Evolutionary conservation across 2,113 vertebrate species (phyloP).

Genomic region (Eulemur macaco): DNA sequence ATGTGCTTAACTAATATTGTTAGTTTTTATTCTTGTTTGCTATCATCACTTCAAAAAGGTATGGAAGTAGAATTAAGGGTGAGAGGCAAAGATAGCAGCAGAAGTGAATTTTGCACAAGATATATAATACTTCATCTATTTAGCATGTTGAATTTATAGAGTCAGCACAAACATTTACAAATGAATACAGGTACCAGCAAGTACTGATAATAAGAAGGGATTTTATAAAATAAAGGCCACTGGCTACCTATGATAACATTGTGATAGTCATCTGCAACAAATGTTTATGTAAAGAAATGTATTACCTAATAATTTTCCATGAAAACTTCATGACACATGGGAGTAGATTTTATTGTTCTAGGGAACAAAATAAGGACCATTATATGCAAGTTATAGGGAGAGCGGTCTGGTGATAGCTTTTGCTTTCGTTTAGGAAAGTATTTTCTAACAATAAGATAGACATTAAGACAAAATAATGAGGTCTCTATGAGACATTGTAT

Average conservation of each 20-base stretch:
- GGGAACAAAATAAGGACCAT: neutral
- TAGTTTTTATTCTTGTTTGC: neutral
- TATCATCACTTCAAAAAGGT: neutral
- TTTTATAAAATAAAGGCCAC: neutral
- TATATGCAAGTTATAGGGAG: neutral
- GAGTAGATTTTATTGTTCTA: conserved; percentile 16
- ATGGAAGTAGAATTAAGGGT: neutral
- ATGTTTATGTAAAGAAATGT: conserved; percentile 13
- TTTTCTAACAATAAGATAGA: neutral
- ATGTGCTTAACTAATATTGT: neutral
- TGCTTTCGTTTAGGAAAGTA: conserved; percentile 42
- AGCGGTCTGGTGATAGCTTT: neutral
- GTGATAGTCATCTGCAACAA: neutral
- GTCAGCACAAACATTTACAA: neutral
- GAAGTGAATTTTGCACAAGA: conserved; percentile 23
- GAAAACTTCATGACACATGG: neutral
- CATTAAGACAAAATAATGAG: neutral
- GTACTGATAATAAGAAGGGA: neutral
- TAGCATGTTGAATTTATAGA: neutral
- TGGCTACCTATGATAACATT: neutral
- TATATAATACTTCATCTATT: neutral
- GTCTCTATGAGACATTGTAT: neutral
- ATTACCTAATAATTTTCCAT: conserved; percentile 22
- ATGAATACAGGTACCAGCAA: neutral
- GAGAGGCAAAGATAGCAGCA: neutral